A percentile compares a stretch with the other conserved stretches of the same genome.
Conservation (phyloP, 2,888 invertebrate genomes). For the Nyleta sp. region DNA sequence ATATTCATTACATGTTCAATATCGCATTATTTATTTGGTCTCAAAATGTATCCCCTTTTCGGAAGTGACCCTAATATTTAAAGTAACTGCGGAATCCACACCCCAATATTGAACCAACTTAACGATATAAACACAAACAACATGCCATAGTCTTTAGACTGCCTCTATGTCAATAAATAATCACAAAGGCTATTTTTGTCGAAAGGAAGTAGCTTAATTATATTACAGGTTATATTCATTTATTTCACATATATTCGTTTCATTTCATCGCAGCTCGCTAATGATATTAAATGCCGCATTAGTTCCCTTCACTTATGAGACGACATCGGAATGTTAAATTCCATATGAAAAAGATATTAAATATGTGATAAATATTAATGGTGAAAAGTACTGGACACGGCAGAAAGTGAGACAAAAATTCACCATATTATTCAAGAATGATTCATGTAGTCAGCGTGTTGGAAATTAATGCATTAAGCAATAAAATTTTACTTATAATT, state of each 20-base stretch:
- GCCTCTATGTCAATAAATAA: conserved; percentile 28
- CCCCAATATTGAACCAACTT: conserved; percentile 25
- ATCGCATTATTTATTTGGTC: conserved; percentile 32
- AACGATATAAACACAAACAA: conserved; percentile 35
- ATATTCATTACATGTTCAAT: conserved; percentile 30
- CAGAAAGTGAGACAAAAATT: no score
- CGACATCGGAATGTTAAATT: no score
- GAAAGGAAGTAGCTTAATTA: conserved; percentile 1
- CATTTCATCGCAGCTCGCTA: not conserved
- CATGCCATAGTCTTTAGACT: not conserved
- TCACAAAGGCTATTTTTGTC: conserved; percentile 2
- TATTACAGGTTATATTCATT: conserved; percentile 15
- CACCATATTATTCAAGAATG: no score
- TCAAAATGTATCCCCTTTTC: conserved; percentile 39
- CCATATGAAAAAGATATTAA: no score
- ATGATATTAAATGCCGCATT: no score
- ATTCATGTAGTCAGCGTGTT: no score
- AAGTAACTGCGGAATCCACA: conserved; percentile 40
- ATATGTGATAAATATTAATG: not conserved
- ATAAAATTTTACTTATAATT: conserved; percentile 1
- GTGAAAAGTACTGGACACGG: no score
- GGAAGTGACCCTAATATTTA: conserved; percentile 46
- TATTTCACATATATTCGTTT: not conserved
- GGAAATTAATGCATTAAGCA: not conserved
- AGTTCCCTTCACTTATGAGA: no score